Base-by-base conservation (phyloP, 1,140 invertebrate genomes). In the Odontomachus brunneus region DNA sequence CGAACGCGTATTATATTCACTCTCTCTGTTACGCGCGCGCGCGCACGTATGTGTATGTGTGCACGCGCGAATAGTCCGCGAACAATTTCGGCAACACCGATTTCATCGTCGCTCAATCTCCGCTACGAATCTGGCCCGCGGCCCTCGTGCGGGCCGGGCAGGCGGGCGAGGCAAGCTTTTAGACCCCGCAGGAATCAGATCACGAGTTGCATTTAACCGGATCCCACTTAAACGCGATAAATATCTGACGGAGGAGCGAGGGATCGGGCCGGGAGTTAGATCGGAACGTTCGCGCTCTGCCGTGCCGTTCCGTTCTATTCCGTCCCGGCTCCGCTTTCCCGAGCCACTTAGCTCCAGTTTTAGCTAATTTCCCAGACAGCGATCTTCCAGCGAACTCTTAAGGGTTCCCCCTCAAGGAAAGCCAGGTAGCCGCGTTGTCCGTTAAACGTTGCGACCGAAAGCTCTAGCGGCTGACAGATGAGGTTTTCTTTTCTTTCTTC, bases 121-220 rank as follows among this genome's bases (percentile, higher is more conserved):
- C 26, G 66, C 14, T 69, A 73, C 60, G 86, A 83, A 88, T 88
- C 87, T 88, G 17, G 26, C 72, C 69, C 69, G 62, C 72, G 82
- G 62, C 69, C 66, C 51, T 33, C 67, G 67, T 73, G 60, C 38
- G 69, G 29, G 62, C 49, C n/a, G 22, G 7, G 49, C 72, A 57
- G 59, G 81, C 53, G 51, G 33, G 19, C 75, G 87, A 84, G 87
- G 84, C 74, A 90, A 90, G 84, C 87, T 86, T 91, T 88, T 87
- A 89, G 84, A 80, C 74, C 83, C 82, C 63, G 86, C 83, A 86
- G 89, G 88, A 91, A 92, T 87, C 85, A 91, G 89, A 91, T 91
- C 89, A 89, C 82, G 89, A 91, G 91, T 91, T 89, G 84, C 88
- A 88, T 91, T 92, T 92, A 92, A 92, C 90, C 89, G 88, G 89